Conservation (phyloP, 1,140 invertebrate species). For the Drosophila sp. region DNA sequence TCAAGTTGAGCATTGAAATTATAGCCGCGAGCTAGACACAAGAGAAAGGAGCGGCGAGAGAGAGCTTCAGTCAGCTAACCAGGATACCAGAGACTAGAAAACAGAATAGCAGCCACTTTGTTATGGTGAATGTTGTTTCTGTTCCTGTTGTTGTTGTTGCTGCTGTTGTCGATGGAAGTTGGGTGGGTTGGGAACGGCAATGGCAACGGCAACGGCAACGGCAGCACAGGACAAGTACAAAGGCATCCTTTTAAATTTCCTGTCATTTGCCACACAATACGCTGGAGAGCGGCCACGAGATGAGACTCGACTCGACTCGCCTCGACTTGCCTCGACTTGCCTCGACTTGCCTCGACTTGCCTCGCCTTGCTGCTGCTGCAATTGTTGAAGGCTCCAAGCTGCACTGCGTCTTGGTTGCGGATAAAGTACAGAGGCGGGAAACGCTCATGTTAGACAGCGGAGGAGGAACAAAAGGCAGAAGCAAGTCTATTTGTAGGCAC, state of each 20-base stretch:
- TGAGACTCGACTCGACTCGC: conserved; percentile 25
- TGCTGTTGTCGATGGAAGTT: conserved; percentile 26
- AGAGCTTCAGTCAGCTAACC: conserved; percentile 24
- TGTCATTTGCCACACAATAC: conserved; percentile 82
- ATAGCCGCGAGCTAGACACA: conserved; percentile 78
- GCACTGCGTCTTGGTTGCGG: conserved; percentile 44
- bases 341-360: no score
- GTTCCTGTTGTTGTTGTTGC: conserved; percentile 42
- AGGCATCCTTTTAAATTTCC: conserved; percentile 82
- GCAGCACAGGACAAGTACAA: conserved; percentile 70
- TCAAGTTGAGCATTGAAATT: conserved; percentile 81
- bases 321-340: background rate
- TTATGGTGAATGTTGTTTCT: conserved; percentile 58
- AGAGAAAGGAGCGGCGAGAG: conserved; percentile 39
- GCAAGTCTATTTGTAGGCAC: conserved; percentile 52
- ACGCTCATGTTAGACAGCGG: conserved; percentile 7
- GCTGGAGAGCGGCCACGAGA: conserved; percentile 68
- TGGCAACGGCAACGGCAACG: conserved; percentile 34
- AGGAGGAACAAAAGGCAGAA: conserved; percentile 7
- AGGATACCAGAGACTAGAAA: conserved; percentile 42
- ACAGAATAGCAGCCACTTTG: conserved; percentile 57
- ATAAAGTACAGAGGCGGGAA: conserved; percentile 5
- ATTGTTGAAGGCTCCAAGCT: conserved; percentile 33
- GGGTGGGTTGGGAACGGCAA: background rate
- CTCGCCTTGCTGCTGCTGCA: conserved; percentile 24